Evolutionary conservation across 1,140 invertebrate genomes (phyloP).

Genomic region (Telenomus remus): DNA sequence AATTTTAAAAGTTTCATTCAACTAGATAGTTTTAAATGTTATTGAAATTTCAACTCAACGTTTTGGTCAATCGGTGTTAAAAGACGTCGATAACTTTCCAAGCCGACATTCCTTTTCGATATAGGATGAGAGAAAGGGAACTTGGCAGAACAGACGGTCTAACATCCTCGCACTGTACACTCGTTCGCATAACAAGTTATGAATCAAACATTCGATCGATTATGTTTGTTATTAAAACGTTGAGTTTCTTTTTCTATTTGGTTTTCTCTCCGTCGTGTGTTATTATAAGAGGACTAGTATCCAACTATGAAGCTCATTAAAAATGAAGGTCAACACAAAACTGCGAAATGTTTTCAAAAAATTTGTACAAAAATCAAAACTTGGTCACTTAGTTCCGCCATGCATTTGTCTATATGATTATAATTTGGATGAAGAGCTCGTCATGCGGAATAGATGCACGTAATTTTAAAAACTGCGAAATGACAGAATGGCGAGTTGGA

Average conservation of each 20-base stretch:
- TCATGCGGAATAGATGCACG: slow-evolving; percentile 14
- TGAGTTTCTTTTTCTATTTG: no score
- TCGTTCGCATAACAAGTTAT: slow-evolving; percentile 8
- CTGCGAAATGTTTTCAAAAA: no score
- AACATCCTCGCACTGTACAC: slow-evolving; percentile 7
- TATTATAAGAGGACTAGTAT: no score
- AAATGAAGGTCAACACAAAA: no score
- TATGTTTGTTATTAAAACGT: no score
- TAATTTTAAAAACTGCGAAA: slow-evolving; percentile 9
- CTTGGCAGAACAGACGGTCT: slow-evolving; percentile 18
- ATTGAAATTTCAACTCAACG: slow-evolving; percentile 19
- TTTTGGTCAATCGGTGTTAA: slow-evolving; percentile 8
- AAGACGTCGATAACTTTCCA: slow-evolving; percentile 29
- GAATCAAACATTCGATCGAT: slow-evolving; percentile 19
- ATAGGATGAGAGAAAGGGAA: slow-evolving; percentile 42
- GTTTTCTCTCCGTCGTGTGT: no score
- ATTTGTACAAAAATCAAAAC: no score
- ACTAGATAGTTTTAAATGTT: not conserved
- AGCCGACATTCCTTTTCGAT: slow-evolving; percentile 33
- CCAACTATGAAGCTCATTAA: no score
- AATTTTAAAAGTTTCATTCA: not conserved
- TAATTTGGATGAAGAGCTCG: slow-evolving; percentile 12
- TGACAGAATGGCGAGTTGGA: slow-evolving; percentile 3
- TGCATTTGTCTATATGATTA: not conserved
- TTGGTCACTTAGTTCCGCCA: no score